Evolutionary conservation across 2,888 invertebrate genomes (phyloP), one percentile per base, ranked within the genome.

Genomic region (Polietes domitor): DNA sequence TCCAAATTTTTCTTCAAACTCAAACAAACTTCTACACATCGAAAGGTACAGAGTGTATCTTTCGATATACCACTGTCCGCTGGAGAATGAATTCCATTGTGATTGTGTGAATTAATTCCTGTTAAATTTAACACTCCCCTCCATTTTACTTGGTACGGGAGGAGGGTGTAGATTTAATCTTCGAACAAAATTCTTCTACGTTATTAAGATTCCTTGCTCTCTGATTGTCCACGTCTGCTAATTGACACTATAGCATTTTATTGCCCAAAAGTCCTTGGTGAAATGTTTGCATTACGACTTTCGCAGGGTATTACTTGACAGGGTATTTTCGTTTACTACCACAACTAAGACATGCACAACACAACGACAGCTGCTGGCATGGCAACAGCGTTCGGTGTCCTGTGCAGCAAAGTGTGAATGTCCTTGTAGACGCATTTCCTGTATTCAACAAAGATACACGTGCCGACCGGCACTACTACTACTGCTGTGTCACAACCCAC

Each of bases 371-470:
- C 5, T 6, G 19, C 53, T n/a, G n/a, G n/a, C n/a, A n/a, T n/a
- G n/a, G n/a, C 55, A 17, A 37, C 19, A 1, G 10, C 19, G 2
- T 2, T 28, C 58, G 58, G 3, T 61, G 4, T 10, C 58, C 28
- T 63, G 24, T 63, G 63, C 63, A 63, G n/a, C 63, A 17, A 15
- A 21, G 15, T 58, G 24, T 5, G 15, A 28, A 63, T 63, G 32
- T 63, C 63, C 63, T 32, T 63, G 63, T 32, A 63, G 63, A 32
- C 32, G 32, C 63, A 63, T 63, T 63, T 63, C 63, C 32, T 63
- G 32, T n/a, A 32, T n/a, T 17, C 50, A 9, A n/a, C n/a, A n/a
- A n/a, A 4, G 15, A 12, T n/a, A 12, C 50, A 7, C 19, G 50
- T 50, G 2, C 19, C n/a, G 37, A 37, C 37, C 37, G 37, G 7